These are phyloP conservation scores for Candoia aspera DNA, from an alignment of 2,113 vertebrate genomes.

Conservation along the genomic window DNA sequence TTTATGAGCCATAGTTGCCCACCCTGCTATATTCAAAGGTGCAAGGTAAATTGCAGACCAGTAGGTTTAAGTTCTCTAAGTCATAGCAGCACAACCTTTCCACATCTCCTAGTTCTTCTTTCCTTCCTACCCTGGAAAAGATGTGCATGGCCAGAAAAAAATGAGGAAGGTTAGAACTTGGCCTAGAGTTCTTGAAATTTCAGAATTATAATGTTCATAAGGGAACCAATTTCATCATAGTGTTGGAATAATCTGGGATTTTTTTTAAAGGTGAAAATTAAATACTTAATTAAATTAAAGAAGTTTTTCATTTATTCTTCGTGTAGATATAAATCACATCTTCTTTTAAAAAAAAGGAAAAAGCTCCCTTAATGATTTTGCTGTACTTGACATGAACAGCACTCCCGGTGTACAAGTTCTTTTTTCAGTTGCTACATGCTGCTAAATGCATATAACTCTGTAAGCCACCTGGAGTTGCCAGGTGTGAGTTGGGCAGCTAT, in stretches of 20 bases:
- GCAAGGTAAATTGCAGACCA: no score
- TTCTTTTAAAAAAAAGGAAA: neutral
- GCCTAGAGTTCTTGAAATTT: neutral
- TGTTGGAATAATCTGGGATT: neutral
- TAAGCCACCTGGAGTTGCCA: no score
- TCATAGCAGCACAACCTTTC: neutral
- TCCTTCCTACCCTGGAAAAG: neutral
- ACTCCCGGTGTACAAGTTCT: neutral
- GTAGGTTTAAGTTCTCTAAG: no score
- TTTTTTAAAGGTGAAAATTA: neutral
- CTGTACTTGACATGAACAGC: neutral
- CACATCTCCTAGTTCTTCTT: neutral
- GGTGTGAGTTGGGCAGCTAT: no score
- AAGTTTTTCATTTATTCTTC: constrained; percentile 18
- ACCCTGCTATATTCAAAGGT: no score
- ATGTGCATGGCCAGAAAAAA: neutral
- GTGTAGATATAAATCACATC: neutral
- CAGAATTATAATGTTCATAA: neutral
- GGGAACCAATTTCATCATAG: neutral
- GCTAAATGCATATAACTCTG: neutral
- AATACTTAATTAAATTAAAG: neutral
- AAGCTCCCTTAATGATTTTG: constrained; percentile 16
- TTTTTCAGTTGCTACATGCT: constrained; percentile 1
- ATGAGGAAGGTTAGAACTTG: neutral
- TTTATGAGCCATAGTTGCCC: no score